Percentiles rank a stretch among this genome's conserved stretches.
Evolutionary conservation across 1,140 invertebrate species (phyloP).

Genomic region (Cydia strobilella): DNA sequence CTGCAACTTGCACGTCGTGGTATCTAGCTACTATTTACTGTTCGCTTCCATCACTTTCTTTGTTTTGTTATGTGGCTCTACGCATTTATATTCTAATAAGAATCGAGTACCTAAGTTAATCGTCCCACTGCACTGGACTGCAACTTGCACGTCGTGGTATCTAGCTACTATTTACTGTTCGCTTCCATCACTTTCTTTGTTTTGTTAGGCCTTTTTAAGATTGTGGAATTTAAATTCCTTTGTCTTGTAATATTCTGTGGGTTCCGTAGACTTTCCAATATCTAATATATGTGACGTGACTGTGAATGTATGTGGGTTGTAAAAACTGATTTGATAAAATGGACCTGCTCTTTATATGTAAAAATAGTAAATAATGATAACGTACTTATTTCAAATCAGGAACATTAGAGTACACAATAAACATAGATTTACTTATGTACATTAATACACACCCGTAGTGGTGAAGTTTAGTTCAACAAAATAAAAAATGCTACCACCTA

Average conservation of each 20-base stretch:
- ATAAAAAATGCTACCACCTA: no score
- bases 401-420: background rate
- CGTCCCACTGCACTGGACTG: background rate
- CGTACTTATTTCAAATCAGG: background rate
- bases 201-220: conserved; percentile 12
- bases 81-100: background rate
- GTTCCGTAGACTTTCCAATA: conserved; percentile 17
- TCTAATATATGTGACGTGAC: background rate
- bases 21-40: background rate
- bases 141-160: conserved; percentile 3
- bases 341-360: no score
- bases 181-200: conserved; percentile 27
- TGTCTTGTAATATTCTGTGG: background rate
- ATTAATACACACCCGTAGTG: no score
- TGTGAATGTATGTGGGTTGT: no score
- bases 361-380: no score
- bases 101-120: background rate
- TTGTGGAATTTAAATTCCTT: conserved; percentile 16
- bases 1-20: background rate
- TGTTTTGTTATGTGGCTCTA: background rate
- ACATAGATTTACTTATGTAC: background rate
- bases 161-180: background rate
- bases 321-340: no score
- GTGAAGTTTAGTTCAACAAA: no score
- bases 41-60: conserved; percentile 16